phyloP scores from a whole-genome alignment of 1,140 invertebrate species.

The Drosophila busckii region DNA sequence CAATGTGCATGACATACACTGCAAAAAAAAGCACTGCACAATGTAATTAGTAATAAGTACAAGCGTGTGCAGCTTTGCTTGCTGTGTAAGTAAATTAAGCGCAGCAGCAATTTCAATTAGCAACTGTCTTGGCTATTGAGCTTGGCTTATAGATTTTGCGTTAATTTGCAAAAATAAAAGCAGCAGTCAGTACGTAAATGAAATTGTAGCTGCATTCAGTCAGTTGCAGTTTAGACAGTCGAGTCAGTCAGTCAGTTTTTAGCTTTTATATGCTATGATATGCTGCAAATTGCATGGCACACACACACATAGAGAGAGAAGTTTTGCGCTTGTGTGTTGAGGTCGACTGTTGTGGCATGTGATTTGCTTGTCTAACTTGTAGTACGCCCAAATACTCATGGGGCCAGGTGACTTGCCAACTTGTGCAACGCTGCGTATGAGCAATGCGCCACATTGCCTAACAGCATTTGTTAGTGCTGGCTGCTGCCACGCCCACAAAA shows the following conservation, averaged over 20 bases:
- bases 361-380: conserved; percentile 66
- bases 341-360: conserved; percentile 50
- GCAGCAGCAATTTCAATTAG: conserved; percentile 60
- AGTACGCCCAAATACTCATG: conserved; percentile 28
- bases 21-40: background rate
- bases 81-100: conserved; percentile 37
- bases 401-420: conserved; percentile 39
- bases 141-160: conserved; percentile 27
- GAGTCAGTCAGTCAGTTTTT: conserved; percentile 8
- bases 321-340: conserved; percentile 8
- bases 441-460: conserved; percentile 46
- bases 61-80: background rate
- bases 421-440: conserved; percentile 67
- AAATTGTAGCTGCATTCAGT: background rate
- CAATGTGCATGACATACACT: conserved; percentile 1
- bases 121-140: conserved; percentile 17
- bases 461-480: conserved; percentile 11
- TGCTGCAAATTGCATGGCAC: conserved; percentile 60
- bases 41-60: conserved; percentile 4
- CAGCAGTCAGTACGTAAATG: conserved; percentile 35
- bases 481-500: conserved; percentile 28
- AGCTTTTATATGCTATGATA: conserved; percentile 41
- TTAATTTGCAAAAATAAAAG: conserved; percentile 37
- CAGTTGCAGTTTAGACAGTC: background rate
- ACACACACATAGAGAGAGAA: conserved; percentile 11